Conservation (phyloP, 2,888 invertebrate species). For the Tetragonisca angustula region DNA sequence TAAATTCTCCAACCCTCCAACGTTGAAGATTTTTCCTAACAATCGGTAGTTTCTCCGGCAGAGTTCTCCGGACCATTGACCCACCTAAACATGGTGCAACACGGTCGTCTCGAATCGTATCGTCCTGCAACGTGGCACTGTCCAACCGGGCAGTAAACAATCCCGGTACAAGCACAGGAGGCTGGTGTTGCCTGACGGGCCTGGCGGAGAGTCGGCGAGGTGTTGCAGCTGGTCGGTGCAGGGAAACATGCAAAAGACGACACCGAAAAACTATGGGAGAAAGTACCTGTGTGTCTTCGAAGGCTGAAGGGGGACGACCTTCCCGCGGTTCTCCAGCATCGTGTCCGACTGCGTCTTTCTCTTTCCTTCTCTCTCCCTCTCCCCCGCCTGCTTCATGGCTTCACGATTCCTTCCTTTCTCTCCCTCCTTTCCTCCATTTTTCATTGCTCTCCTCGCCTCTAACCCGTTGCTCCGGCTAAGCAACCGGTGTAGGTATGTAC, state of each 20-base stretch:
- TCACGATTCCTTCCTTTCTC: conserved; percentile 57
- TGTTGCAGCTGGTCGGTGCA: conserved; percentile 45
- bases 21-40: conserved; percentile 19
- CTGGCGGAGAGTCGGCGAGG: conserved; percentile 27
- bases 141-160: conserved; percentile 57
- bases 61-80: conserved; percentile 48
- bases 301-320: conserved; percentile 66
- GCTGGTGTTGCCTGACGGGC: conserved; percentile 28
- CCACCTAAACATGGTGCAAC: conserved; percentile 49
- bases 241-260: conserved; percentile 60
- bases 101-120: conserved; percentile 42
- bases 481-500: conserved; percentile 23
- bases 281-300: conserved; percentile 71
- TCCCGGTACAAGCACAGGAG: conserved; percentile 38
- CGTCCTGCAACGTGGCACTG: conserved; percentile 24
- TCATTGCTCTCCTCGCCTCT: conserved; percentile 32
- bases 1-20: conserved; percentile 36
- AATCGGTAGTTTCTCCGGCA: conserved; percentile 37
- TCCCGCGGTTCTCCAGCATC: conserved; percentile 65
- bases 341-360: conserved; percentile 63
- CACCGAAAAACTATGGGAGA: conserved; percentile 74
- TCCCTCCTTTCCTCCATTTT: conserved; percentile 35
- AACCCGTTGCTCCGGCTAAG: conserved; percentile 29
- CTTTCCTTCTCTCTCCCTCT: conserved; percentile 46
- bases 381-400: conserved; percentile 9